A percentile compares a stretch with the other conserved stretches of the same genome.
phyloP scores from a whole-genome alignment of 2,113 vertebrate genomes.

The Clarias magur region DNA sequence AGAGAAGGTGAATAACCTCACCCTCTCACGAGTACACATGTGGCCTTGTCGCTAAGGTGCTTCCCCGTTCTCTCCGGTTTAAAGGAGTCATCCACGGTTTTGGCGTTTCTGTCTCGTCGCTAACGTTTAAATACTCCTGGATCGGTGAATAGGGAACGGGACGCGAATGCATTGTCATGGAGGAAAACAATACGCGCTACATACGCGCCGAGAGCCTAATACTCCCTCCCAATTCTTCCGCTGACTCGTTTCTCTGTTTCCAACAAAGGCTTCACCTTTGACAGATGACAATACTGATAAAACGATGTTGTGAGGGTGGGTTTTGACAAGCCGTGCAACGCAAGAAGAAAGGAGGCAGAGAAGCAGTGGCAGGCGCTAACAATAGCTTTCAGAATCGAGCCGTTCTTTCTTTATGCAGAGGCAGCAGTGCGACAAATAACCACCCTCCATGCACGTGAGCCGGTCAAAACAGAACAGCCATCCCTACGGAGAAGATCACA shows the following conservation, averaged over 20 bases:
- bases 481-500: slow-evolving; percentile 35
- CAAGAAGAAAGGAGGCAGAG: slow-evolving; percentile 42
- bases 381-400: slow-evolving; percentile 43
- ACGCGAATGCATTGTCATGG: slow-evolving; percentile 5
- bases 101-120: not conserved
- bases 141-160: slow-evolving; percentile 5
- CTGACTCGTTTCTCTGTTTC: slow-evolving; percentile 57
- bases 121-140: slow-evolving; percentile 22
- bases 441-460: slow-evolving; percentile 32
- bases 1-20: slow-evolving; percentile 29
- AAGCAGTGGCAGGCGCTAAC: slow-evolving; percentile 44
- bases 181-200: slow-evolving; percentile 23
- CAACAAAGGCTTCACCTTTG: slow-evolving; percentile 45
- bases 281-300: slow-evolving; percentile 48
- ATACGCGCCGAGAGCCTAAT: slow-evolving; percentile 26
- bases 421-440: slow-evolving; percentile 46
- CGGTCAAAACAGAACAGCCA: slow-evolving; percentile 44
- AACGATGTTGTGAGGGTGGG: slow-evolving; percentile 44
- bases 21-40: slow-evolving; percentile 1
- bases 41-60: slow-evolving; percentile 45
- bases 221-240: slow-evolving; percentile 57
- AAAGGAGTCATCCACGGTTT: not conserved
- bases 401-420: slow-evolving; percentile 37
- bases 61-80: not conserved
- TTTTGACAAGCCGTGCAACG: slow-evolving; percentile 38